Evolutionary conservation across 2,113 vertebrate genomes (phyloP).

Genomic region (Myotis lucifugus): DNA sequence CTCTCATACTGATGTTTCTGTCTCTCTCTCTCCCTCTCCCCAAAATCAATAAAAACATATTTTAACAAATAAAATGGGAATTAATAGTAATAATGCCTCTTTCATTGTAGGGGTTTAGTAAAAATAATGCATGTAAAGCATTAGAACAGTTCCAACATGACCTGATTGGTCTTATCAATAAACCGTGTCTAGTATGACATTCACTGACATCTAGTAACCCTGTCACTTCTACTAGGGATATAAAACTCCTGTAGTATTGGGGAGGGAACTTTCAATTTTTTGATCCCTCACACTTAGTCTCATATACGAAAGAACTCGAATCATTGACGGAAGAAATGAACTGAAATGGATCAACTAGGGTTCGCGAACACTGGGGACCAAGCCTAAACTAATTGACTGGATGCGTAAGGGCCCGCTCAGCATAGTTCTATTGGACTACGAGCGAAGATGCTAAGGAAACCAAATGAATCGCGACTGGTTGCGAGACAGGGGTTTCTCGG

Average conservation of each 20-base stretch:
- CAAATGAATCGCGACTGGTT: no score
- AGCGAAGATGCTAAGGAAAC: no score
- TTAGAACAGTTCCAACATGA: background rate
- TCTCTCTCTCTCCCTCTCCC: no score
- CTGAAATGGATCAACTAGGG: no score
- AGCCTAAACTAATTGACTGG: no score
- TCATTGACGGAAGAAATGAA: no score
- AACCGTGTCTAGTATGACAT: background rate
- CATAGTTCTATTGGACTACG: no score
- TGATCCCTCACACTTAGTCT: background rate
- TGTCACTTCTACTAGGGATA: background rate
- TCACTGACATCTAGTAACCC: background rate
- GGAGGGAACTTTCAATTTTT: background rate
- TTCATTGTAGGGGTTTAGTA: background rate
- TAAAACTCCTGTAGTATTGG: background rate
- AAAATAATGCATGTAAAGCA: background rate
- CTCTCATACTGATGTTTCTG: no score
- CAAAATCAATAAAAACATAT: no score
- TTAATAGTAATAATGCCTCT: background rate
- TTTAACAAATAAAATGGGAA: background rate
- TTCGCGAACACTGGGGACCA: no score
- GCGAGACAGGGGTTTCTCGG: no score
- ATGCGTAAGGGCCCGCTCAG: no score
- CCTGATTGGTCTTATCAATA: background rate
- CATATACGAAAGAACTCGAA: background rate